Percentiles rank a stretch among this genome's conserved stretches.
These are phyloP conservation scores for Nasua narica DNA, from an alignment of 2,797 vertebrate species.

Conservation along the genomic window DNA sequence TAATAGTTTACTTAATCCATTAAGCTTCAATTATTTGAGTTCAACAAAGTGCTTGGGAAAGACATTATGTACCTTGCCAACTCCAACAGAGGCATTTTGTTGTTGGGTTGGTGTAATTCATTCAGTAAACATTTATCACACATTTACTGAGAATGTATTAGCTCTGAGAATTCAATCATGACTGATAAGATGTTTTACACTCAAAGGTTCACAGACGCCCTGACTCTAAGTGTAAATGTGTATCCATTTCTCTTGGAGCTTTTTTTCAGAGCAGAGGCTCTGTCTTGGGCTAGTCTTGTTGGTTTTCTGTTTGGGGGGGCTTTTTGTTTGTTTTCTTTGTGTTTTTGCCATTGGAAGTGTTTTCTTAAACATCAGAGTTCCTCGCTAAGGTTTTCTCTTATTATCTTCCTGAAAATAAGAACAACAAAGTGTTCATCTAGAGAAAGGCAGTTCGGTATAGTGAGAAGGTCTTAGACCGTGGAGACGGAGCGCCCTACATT, in stretches of 20 bases:
- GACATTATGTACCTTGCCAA: background rate
- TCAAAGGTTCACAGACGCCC: background rate
- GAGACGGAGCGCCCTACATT: background rate
- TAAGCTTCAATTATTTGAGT: slow-evolving; percentile 5
- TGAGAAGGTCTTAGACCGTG: background rate
- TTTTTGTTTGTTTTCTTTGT: background rate
- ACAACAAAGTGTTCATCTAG: background rate
- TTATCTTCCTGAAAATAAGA: slow-evolving; percentile 12
- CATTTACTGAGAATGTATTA: background rate
- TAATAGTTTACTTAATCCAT: background rate
- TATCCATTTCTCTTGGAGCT: background rate
- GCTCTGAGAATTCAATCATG: background rate
- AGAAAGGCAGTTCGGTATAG: background rate
- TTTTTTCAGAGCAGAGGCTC: background rate
- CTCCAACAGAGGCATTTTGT: slow-evolving; percentile 8
- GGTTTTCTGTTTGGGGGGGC: background rate
- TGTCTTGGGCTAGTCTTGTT: background rate
- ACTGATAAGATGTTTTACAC: background rate
- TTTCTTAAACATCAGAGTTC: slow-evolving; percentile 32
- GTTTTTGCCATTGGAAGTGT: background rate
- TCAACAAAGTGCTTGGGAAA: slow-evolving; percentile 12
- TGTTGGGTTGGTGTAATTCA: slow-evolving; percentile 25
- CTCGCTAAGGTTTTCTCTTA: slow-evolving; percentile 14
- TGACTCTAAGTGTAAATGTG: background rate
- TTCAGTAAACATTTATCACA: slow-evolving; percentile 24